Percentiles rank a stretch among this genome's conserved stretches.
Evolutionary conservation across 2,888 invertebrate species (phyloP).

Genomic region (Elmis aenea): DNA sequence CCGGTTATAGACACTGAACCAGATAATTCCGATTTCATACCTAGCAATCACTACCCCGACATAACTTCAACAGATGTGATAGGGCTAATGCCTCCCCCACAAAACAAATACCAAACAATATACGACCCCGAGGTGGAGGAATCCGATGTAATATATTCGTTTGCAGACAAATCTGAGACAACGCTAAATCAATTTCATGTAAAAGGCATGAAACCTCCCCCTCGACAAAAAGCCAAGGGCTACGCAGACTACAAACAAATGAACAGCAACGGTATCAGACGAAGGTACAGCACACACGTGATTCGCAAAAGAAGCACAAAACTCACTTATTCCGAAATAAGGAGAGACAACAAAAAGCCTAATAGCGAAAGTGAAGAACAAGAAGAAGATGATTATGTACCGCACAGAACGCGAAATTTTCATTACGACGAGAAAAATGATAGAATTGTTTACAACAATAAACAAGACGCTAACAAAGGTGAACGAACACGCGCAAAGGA

Average conservation of each 20-base stretch:
- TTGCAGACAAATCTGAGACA: no score
- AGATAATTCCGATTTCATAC: no score
- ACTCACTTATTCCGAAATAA: conserved; percentile 33
- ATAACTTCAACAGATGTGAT: no score
- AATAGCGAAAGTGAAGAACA: conserved; percentile 20
- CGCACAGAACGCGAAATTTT: conserved; percentile 40
- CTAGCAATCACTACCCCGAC: no score
- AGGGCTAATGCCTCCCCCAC: not conserved
- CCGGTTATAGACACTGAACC: no score
- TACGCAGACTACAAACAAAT: conserved; percentile 33
- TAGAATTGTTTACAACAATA: conserved; percentile 38
- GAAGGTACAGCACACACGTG: conserved; percentile 11
- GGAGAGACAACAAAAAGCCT: conserved; percentile 28
- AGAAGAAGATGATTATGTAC: conserved; percentile 42
- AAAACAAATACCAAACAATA: not conserved
- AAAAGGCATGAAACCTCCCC: conserved; percentile 42
- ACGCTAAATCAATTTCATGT: conserved; percentile 36
- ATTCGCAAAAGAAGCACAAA: conserved; percentile 31
- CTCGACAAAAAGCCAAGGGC: conserved; percentile 28
- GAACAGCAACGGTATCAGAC: conserved; percentile 8
- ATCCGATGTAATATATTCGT: no score
- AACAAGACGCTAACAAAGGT: conserved; percentile 23
- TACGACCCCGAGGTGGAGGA: conserved; percentile 5
- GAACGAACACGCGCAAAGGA: conserved; percentile 24
- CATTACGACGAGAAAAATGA: conserved; percentile 42